These are phyloP conservation scores for Ondatra zibethicus DNA, from an alignment of 2,113 vertebrate species.

Conservation along the genomic window DNA sequence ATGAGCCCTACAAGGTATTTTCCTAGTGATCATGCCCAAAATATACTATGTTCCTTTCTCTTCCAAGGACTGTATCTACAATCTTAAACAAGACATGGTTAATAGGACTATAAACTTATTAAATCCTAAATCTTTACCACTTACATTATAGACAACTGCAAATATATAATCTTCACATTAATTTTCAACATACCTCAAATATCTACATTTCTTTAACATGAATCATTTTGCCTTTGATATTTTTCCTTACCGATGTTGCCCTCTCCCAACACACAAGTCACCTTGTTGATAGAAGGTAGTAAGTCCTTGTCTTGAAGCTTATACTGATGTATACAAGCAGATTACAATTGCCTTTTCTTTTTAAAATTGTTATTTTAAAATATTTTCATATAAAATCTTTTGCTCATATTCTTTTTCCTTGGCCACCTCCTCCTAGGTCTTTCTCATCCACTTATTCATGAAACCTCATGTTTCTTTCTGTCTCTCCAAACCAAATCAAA, in stretches of 20 bases:
- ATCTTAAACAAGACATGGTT: neutral
- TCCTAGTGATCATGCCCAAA: neutral
- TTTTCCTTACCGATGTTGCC: fast-evolving
- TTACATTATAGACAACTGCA: neutral
- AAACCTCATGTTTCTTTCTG: neutral
- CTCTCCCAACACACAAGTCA: neutral
- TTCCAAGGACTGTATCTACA: neutral
- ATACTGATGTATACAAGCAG: neutral
- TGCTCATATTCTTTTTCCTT: neutral
- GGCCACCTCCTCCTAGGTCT: neutral
- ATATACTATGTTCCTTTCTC: neutral
- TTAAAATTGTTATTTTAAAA: neutral
- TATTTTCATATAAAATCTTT: neutral
- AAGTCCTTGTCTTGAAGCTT: neutral
- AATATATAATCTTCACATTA: neutral
- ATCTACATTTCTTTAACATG: neutral
- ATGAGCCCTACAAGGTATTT: neutral
- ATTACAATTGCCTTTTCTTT: neutral
- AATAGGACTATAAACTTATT: neutral
- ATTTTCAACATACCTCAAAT: neutral
- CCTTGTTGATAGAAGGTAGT: neutral
- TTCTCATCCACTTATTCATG: neutral
- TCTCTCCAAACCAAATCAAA: neutral
- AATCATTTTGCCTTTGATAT: neutral
- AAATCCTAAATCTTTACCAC: neutral